Base-by-base conservation (phyloP, 2,888 invertebrate species). In the Isotomurus palustris region DNA sequence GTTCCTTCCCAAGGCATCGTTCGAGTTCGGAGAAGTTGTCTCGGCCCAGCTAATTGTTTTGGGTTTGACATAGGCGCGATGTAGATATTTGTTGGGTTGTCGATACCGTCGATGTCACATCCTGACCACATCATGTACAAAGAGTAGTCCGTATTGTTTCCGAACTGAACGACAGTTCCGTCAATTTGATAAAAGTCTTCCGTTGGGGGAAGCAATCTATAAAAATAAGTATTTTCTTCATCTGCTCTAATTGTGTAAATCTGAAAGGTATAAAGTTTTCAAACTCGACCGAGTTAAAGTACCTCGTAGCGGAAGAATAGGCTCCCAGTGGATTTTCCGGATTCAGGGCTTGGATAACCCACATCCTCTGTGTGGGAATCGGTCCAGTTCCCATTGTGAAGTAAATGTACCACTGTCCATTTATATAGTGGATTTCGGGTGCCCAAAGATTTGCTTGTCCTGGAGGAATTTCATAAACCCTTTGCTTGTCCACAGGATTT, bases 51-150 rank as follows among this genome's bases (percentile, higher is more conserved):
- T 4, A 67, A 40, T 17, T 43, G 21, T 35, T 47, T 62, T 1
- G 67, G 65, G 27, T 60, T 56, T 32, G 54, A 55, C 64, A 66
- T 64, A 1, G 53, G 58, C 5, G 68, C 66, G 28, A 67, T 67
- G 59, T 65, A 67, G 1, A 67, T 43, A 41, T 68, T 66, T 29
- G 66, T 66, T 2, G 68, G 68, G 32, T 60, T 64, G 8, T 57
- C 60, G n/a, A 63, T 54, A 6, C 63, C 62, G 3, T 32, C 48
- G 3, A 50, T 45, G 32, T 62, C 62, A 62, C 68, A 66, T 2
- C 68, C 66, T 2, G 64, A 64, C 66, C 66, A 68, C 38, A 68
- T 53, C 59, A 64, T 66, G 44, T 64, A 64, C 43, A 64, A 29
- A 12, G 17, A 21, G 43, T 58, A 52, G 25, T 40, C 47, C 2